These are phyloP conservation scores for Idaea biselata DNA, from an alignment of 2,888 invertebrate genomes.

Conservation along the genomic window DNA sequence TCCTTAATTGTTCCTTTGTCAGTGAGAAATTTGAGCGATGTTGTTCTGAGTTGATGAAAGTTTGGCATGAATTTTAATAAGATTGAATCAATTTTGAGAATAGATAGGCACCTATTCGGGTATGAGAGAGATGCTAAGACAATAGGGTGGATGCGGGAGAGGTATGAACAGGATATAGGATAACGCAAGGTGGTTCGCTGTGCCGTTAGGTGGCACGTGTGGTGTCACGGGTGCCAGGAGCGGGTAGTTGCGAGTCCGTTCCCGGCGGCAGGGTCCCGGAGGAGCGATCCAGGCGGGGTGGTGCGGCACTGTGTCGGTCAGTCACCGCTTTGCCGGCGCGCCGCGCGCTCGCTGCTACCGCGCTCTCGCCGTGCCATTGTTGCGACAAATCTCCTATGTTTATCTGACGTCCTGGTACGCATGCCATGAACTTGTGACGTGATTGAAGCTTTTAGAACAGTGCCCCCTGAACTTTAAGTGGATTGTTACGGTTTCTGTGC, in stretches of 20 bases:
- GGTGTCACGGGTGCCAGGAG: constrained; percentile 49
- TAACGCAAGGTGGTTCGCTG: constrained; percentile 31
- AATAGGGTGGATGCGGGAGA: background rate
- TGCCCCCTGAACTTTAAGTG: constrained; percentile 46
- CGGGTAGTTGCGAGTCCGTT: constrained; percentile 47
- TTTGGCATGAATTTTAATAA: background rate
- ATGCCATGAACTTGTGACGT: constrained; percentile 63
- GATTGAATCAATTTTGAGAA: background rate
- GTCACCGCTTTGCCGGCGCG: constrained; percentile 77
- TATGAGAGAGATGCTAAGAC: background rate
- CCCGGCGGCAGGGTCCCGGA: constrained; percentile 75
- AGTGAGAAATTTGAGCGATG: background rate
- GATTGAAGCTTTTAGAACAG: constrained; percentile 53
- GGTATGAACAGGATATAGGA: background rate
- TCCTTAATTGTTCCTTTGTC: background rate
- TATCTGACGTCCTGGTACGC: constrained; percentile 60
- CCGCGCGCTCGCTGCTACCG: constrained; percentile 64
- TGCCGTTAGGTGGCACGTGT: constrained; percentile 32
- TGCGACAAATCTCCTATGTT: constrained; percentile 58
- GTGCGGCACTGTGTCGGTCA: constrained; percentile 78
- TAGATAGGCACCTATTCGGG: background rate
- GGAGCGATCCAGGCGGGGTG: constrained; percentile 70
- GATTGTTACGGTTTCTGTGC: constrained; percentile 69
- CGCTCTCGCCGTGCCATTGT: constrained; percentile 50
- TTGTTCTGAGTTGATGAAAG: background rate